These are phyloP conservation scores for Siphamia tubifer DNA, from an alignment of 2,113 vertebrate species.

Conservation along the genomic window DNA sequence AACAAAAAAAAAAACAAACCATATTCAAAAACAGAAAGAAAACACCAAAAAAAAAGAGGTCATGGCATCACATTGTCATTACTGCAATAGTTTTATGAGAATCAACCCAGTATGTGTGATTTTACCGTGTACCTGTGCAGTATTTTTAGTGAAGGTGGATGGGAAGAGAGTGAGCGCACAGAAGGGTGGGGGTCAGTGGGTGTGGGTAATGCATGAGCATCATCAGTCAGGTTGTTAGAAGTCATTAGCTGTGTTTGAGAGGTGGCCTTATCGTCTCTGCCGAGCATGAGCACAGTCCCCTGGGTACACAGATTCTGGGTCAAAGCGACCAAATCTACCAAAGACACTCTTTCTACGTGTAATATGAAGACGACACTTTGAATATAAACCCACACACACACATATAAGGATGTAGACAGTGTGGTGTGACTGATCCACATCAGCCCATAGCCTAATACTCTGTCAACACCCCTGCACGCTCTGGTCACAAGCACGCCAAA, in stretches of 20 bases:
- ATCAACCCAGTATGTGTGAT: too few relatives aligned
- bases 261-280: conserved; percentile 29
- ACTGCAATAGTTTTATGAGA: too few relatives aligned
- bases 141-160: not conserved
- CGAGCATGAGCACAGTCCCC: conserved; percentile 38
- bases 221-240: conserved; percentile 45
- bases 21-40: too few relatives aligned
- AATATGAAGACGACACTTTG: conserved; percentile 46
- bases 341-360: conserved; percentile 32
- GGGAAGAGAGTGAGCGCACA: not conserved
- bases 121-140: too few relatives aligned
- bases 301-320: conserved; percentile 28
- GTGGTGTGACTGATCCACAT: conserved; percentile 17
- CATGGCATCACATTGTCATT: too few relatives aligned
- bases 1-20: too few relatives aligned
- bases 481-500: conserved; percentile 40
- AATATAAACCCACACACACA: not conserved
- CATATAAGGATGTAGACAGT: not conserved
- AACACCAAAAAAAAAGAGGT: too few relatives aligned
- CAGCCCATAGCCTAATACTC: conserved; percentile 26
- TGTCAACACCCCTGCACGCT: conserved; percentile 26
- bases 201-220: conserved; percentile 37
- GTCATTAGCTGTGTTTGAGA: conserved; percentile 52
- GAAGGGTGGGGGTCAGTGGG: not conserved
- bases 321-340: conserved; percentile 34